Conservation (phyloP, 2,888 invertebrate species). For the Calliopum simillimum region DNA sequence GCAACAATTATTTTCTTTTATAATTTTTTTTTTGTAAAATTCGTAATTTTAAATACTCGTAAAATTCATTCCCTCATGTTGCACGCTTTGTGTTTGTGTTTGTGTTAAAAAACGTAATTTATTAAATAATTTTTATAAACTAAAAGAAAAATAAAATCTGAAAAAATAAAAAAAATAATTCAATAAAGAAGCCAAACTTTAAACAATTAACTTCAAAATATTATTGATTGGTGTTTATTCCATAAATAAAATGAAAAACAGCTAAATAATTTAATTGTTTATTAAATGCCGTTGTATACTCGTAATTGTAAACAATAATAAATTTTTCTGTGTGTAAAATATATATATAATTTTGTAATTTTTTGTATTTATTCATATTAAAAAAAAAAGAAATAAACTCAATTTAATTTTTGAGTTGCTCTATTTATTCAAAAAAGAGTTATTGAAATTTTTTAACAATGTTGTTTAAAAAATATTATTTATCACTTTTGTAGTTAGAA, state of each 20-base stretch:
- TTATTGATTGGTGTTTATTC: constrained; percentile 36
- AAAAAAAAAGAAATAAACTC: too few relatives aligned
- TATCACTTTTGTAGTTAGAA: too few relatives aligned
- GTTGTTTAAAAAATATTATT: neutral
- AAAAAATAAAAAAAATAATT: constrained; percentile 21
- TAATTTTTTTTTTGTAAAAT: neutral
- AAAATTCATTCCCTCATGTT: constrained; percentile 53
- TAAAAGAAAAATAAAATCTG: constrained; percentile 12
- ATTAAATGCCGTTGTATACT: constrained; percentile 5
- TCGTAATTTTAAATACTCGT: constrained; percentile 34
- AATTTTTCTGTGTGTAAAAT: constrained; percentile 5
- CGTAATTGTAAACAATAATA: constrained; percentile 10
- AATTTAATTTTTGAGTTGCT: constrained; percentile 4
- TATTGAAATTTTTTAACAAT: neutral
- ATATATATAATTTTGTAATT: neutral
- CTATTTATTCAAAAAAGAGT: neutral
- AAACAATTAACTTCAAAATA: constrained; percentile 11
- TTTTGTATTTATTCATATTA: too few relatives aligned
- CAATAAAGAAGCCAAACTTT: neutral
- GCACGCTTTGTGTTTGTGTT: constrained; percentile 63
- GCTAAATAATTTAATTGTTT: constrained; percentile 20
- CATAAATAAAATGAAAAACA: constrained; percentile 34
- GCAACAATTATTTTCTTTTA: constrained; percentile 6
- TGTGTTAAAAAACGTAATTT: constrained; percentile 32
- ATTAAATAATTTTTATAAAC: constrained; percentile 18